phyloP scores from a whole-genome alignment of 2,888 invertebrate species.

The Agrilus mali region DNA sequence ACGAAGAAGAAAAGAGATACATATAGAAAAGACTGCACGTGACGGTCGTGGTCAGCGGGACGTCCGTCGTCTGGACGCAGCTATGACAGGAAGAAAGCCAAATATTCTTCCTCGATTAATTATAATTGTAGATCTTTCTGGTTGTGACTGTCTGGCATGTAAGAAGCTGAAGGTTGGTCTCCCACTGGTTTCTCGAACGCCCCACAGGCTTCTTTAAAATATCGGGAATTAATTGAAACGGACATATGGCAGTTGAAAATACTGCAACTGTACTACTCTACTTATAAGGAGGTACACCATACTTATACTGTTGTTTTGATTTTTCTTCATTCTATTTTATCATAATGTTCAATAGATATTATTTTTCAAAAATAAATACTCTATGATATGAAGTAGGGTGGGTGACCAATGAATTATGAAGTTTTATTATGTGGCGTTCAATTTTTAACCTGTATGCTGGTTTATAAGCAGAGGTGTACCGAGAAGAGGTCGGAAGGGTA shows the following conservation, averaged over 20 bases:
- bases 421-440: no score
- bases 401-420: no score
- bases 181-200: conserved; percentile 13
- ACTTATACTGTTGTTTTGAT: no score
- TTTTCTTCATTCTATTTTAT: no score
- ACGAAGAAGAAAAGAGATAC: conserved; percentile 9
- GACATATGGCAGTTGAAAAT: conserved; percentile 6
- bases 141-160: conserved; percentile 9
- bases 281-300: no score
- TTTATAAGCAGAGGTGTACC: no score
- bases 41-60: conserved; percentile 16
- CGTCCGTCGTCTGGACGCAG: conserved; percentile 8
- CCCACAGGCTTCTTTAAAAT: conserved; percentile 13
- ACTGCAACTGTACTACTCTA: no score
- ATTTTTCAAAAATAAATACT: no score
- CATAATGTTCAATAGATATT: no score
- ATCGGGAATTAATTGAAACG: conserved; percentile 18
- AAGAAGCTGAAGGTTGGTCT: conserved; percentile 16
- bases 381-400: no score
- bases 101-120: conserved; percentile 17
- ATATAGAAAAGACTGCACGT: conserved; percentile 9
- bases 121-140: conserved; percentile 10
- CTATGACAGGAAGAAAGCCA: conserved; percentile 10
- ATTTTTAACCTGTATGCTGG: no score
- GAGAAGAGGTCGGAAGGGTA: no score